Base-by-base conservation (phyloP, 2,797 vertebrate genomes). In the Darevskia mixta region DNA sequence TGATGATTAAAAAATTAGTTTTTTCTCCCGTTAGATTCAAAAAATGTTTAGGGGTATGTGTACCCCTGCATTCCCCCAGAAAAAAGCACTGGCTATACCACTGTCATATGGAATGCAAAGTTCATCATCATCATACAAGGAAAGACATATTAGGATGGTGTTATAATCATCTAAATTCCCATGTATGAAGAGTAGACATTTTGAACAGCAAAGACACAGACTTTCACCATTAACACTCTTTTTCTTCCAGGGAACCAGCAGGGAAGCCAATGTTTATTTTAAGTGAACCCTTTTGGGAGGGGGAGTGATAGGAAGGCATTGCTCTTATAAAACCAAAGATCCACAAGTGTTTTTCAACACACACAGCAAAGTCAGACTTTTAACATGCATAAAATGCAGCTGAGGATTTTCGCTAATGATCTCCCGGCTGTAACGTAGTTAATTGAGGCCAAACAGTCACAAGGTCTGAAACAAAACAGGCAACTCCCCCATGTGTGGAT, bases 301-400 rank as follows among this genome's bases (percentile, higher is more conserved):
- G 29, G 55, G 17, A 23, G 11, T 9, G 20, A 8, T 83, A 94
- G 67, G 94, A 95, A 86, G n/a, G 80, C 79, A 88, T 81, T 73
- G 87, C 85, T 95, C 88, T 88, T 92, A 86, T 94, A 94, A 87
- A 38, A 41, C 94, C 92, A 96, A 91, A 93, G 90, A 94, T 91
- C 83, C 90, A 89, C 43, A 95, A 88, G 86, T 64, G 72, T 43
- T 95, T 32, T 80, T 32, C 3, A 4, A 86, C n/a, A 32, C 29
- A 89, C 25, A 86, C 43, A 73, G 86, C 49, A 11, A 80, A 55
- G 78, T 81, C 49, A 64, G 17, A 55, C 72, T 71, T 82, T 85
- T 89, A 38, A 87, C 89, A 91, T 79, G 29, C 10, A 78, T 71
- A 38, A 29, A 83, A 8, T 81, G 29, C 67, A 92, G 86, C 32